A percentile compares a stretch with the other conserved stretches of the same genome.
Evolutionary conservation across 2,888 invertebrate genomes (phyloP).

Genomic region (Thymelicus acteon): DNA sequence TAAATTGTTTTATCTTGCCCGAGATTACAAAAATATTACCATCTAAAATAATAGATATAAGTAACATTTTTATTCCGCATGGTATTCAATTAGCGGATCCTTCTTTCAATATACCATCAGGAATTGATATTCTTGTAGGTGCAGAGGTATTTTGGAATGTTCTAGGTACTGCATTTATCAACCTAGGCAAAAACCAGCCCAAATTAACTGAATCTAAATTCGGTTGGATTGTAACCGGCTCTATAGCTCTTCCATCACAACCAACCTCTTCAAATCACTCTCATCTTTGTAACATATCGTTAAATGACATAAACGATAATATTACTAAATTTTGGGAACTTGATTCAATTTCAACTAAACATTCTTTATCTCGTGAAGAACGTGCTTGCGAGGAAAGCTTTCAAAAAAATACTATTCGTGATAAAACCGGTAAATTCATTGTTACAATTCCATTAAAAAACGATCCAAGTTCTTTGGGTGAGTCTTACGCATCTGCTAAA

Average conservation of each 20-base stretch:
- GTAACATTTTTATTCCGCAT: too few species aligned
- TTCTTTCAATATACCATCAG: too few species aligned
- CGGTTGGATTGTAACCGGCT: constrained; percentile 14
- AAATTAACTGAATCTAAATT: neutral
- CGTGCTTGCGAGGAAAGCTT: constrained; percentile 31
- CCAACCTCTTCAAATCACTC: neutral
- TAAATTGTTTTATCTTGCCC: too few species aligned
- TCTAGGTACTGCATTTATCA: constrained; percentile 10
- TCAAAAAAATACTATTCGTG: constrained; percentile 8
- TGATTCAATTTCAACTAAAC: neutral
- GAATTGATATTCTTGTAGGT: too few species aligned
- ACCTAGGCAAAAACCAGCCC: constrained; percentile 11
- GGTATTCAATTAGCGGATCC: too few species aligned
- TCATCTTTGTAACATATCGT: neutral
- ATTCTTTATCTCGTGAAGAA: neutral
- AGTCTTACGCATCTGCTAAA: too few species aligned
- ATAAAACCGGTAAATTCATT: too few species aligned
- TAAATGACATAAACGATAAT: neutral
- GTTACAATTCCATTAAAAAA: too few species aligned
- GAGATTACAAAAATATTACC: too few species aligned
- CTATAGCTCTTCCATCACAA: neutral
- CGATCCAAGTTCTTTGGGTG: too few species aligned
- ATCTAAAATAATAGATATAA: too few species aligned
- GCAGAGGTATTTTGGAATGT: constrained; percentile 42
- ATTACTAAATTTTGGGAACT: too few species aligned